Evolutionary conservation across 2,797 vertebrate species (phyloP).

Genomic region (Anabacerthia variegaticeps): DNA sequence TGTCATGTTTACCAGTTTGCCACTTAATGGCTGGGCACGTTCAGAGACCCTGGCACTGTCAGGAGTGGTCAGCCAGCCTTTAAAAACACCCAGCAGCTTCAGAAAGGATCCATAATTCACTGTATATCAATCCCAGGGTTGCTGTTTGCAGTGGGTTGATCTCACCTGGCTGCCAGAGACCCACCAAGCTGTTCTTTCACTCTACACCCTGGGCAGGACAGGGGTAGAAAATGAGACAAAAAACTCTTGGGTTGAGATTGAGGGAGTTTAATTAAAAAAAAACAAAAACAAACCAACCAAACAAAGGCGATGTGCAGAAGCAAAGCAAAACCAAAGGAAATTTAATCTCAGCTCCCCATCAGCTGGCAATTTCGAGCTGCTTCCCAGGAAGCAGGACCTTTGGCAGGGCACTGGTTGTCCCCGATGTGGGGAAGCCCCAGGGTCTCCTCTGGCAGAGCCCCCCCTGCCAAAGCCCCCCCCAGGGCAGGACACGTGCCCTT

Average conservation of each 20-base stretch:
- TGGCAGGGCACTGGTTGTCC: accelerated
- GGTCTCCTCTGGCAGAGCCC: neutral
- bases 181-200: neutral
- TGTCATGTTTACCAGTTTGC: neutral
- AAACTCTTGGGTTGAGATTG: neutral
- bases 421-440: neutral
- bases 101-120: neutral
- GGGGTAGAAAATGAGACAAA: neutral
- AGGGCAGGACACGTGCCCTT: accelerated
- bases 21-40: neutral
- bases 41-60: neutral
- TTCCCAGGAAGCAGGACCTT: neutral
- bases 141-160: neutral
- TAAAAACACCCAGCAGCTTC: neutral
- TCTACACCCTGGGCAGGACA: accelerated
- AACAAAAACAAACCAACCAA: no score
- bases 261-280: neutral
- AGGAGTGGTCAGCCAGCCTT: neutral
- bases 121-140: neutral
- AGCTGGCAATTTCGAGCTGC: neutral
- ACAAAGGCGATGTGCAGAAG: neutral
- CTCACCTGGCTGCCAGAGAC: neutral
- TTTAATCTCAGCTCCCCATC: neutral
- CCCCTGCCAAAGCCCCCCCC: neutral
- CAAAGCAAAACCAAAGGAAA: neutral